Conservation (phyloP, 1,140 invertebrate species). For the Parapsyche elsis region DNA sequence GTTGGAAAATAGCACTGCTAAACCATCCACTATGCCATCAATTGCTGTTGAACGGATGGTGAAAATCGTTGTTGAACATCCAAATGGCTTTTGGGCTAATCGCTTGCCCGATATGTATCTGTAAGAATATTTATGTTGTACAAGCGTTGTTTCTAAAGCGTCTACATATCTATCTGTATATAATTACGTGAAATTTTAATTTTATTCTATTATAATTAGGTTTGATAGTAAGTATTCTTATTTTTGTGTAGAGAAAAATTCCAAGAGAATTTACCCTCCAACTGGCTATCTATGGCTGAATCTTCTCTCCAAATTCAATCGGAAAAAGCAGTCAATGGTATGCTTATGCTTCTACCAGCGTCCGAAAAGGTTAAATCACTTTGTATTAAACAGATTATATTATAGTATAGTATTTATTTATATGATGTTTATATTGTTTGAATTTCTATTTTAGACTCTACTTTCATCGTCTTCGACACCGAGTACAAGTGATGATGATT, state of each 20-base stretch:
- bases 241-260: slow-evolving; percentile 65
- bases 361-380: slow-evolving; percentile 61
- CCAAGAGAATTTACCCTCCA: slow-evolving; percentile 66
- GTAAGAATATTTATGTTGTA: slow-evolving; percentile 52
- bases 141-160: background rate
- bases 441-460: background rate
- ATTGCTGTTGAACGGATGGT: slow-evolving; percentile 62
- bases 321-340: slow-evolving; percentile 66
- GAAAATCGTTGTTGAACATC: slow-evolving; percentile 66
- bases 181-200: too few species aligned
- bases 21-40: slow-evolving; percentile 58
- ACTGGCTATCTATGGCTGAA: slow-evolving; percentile 68
- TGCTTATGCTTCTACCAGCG: slow-evolving; percentile 63
- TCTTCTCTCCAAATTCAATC: slow-evolving; percentile 62
- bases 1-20: slow-evolving; percentile 54
- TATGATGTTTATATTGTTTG: background rate
- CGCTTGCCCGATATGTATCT: slow-evolving; percentile 63
- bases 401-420: background rate
- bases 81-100: slow-evolving; percentile 66
- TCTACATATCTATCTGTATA: background rate
- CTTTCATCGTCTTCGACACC: slow-evolving; percentile 7
- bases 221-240: too few species aligned
- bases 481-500: slow-evolving; percentile 43
- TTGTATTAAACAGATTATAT: background rate
- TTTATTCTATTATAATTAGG: too few species aligned